Conservation (phyloP, 30 jellyfish, hydroid and myxozoan species). For the Pelagia noctiluca region DNA sequence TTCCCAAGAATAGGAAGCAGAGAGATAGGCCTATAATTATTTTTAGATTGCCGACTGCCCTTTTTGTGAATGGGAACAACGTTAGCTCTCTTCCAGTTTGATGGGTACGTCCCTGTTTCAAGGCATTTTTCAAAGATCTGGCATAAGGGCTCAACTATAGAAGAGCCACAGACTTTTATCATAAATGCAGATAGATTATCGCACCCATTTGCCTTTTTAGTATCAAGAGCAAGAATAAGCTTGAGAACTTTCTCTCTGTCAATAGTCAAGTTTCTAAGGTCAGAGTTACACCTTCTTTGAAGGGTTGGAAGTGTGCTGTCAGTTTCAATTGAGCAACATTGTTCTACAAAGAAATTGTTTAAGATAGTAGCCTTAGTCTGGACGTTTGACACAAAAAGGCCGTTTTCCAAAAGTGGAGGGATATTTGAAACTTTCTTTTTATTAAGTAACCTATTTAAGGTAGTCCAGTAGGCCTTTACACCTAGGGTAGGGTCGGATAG, state of each 20-base stretch:
- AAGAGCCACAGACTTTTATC: constrained; percentile 24
- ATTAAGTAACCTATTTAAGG: too few species aligned
- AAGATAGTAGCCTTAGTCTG: not conserved
- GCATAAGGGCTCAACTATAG: constrained; percentile 59
- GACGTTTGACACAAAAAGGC: not conserved
- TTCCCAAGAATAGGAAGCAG: not conserved
- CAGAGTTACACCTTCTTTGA: constrained; percentile 19
- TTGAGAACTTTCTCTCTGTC: constrained; percentile 17
- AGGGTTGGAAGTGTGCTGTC: constrained; percentile 44
- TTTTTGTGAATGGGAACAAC: constrained; percentile 44
- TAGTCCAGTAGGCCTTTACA: too few species aligned
- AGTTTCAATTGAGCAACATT: constrained; percentile 9
- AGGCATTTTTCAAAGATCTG: constrained; percentile 11
- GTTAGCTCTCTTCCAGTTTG: constrained; percentile 39
- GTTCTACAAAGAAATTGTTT: not conserved
- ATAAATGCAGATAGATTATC: constrained; percentile 22
- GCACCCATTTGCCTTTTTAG: constrained; percentile 44
- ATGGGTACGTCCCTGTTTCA: constrained; percentile 29
- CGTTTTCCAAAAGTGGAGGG: too few species aligned
- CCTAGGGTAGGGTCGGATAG: too few species aligned
- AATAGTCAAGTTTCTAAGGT: not conserved
- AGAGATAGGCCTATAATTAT: constrained; percentile 16
- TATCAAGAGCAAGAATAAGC: constrained; percentile 35
- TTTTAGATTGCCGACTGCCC: constrained; percentile 34
- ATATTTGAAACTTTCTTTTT: too few species aligned